These are phyloP conservation scores for Thymelicus acteon DNA, from an alignment of 2,888 invertebrate genomes.

Conservation along the genomic window DNA sequence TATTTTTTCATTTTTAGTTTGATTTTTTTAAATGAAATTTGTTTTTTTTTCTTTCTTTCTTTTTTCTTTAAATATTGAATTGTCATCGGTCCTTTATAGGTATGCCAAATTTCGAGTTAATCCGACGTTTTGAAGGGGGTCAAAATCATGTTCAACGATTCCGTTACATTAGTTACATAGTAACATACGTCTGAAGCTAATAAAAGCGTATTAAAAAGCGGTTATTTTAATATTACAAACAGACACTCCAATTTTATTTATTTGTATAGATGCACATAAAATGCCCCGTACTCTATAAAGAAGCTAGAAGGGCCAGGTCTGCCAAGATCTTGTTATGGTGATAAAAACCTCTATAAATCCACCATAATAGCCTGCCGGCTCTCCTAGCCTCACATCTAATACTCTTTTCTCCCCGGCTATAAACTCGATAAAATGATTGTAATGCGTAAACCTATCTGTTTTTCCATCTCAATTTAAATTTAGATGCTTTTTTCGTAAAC, in stretches of 20 bases:
- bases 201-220: too few species aligned
- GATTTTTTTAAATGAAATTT: too few species aligned
- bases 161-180: too few species aligned
- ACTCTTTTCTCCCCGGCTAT: slow-evolving; percentile 28
- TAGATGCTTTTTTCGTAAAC: neutral
- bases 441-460: neutral
- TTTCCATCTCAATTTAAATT: slow-evolving; percentile 4
- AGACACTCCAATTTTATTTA: slow-evolving; percentile 9
- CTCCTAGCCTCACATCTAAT: slow-evolving; percentile 38
- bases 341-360: slow-evolving; percentile 62
- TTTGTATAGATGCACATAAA: slow-evolving; percentile 13
- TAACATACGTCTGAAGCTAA: too few species aligned
- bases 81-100: too few species aligned
- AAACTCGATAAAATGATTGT: slow-evolving; percentile 28
- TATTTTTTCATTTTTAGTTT: too few species aligned
- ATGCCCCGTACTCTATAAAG: slow-evolving; percentile 36
- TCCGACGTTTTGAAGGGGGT: too few species aligned
- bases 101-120: too few species aligned
- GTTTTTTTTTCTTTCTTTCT: too few species aligned
- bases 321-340: slow-evolving; percentile 65
- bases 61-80: too few species aligned
- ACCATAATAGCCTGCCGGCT: slow-evolving; percentile 56
- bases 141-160: too few species aligned
- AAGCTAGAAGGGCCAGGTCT: slow-evolving; percentile 45
- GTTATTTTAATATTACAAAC: too few species aligned